phyloP scores from a whole-genome alignment of 2,888 invertebrate genomes.

The Drosophila suboccidentalis region DNA sequence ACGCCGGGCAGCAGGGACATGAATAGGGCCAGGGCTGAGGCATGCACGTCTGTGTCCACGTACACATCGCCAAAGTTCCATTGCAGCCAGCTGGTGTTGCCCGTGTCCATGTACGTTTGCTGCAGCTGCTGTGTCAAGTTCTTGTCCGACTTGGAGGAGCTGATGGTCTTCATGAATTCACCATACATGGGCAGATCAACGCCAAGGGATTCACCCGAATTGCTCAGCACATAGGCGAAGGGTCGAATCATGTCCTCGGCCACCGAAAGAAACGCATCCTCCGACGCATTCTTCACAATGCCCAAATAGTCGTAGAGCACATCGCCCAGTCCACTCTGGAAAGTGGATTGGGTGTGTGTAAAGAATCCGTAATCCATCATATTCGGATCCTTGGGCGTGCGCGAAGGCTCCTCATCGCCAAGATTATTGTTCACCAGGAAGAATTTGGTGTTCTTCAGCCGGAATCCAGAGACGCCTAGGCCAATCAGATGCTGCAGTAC shows the following conservation, averaged over 20 bases:
- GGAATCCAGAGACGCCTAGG: conserved; percentile 93
- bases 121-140: conserved; percentile 73
- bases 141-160: conserved; percentile 63
- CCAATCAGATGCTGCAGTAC: conserved; percentile 90
- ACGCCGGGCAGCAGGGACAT: conserved; percentile 93
- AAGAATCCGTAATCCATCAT: conserved; percentile 88
- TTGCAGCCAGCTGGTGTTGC: conserved; percentile 83
- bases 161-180: conserved; percentile 75
- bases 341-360: conserved; percentile 88
- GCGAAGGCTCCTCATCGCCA: conserved; percentile 85
- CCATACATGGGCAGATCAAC: conserved; percentile 84
- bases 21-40: conserved; percentile 88
- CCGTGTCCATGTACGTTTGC: conserved; percentile 65
- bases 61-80: conserved; percentile 83
- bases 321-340: conserved; percentile 87
- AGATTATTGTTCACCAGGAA: conserved; percentile 86
- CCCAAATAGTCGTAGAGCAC: conserved; percentile 89
- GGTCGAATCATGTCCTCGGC: conserved; percentile 82
- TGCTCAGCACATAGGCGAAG: conserved; percentile 73
- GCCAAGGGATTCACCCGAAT: conserved; percentile 67
- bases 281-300: conserved; percentile 87
- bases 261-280: conserved; percentile 85
- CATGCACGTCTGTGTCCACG: conserved; percentile 54
- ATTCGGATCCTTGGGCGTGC: conserved; percentile 61
- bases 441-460: conserved; percentile 88